phyloP scores from a whole-genome alignment of 2,888 invertebrate species.

The Strigamia transsilvanica region DNA sequence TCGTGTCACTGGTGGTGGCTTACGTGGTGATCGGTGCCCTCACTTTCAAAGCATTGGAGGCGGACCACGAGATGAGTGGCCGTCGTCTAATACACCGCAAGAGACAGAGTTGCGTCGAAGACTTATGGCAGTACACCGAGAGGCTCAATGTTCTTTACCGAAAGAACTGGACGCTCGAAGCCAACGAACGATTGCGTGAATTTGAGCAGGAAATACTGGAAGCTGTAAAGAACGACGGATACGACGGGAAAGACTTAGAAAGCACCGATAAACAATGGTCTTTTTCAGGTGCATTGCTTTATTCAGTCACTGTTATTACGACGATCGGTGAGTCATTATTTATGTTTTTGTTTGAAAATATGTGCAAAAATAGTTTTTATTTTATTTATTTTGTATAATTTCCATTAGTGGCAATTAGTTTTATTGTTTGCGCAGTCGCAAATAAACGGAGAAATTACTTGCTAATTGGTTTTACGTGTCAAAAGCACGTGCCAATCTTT shows the following conservation, averaged over 20 bases:
- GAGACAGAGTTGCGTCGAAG: slow-evolving; percentile 72
- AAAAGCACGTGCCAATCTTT: slow-evolving; percentile 36
- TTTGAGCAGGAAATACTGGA: slow-evolving; percentile 83
- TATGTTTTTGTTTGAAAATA: no score
- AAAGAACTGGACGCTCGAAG: slow-evolving; percentile 82
- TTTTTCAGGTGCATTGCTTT: slow-evolving; percentile 82
- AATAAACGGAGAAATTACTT: slow-evolving; percentile 10
- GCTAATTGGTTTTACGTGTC: slow-evolving; percentile 46
- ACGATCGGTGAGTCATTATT: slow-evolving; percentile 83
- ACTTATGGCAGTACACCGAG: slow-evolving; percentile 70
- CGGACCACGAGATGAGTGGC: slow-evolving; percentile 73
- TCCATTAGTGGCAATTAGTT: neutral
- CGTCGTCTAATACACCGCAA: slow-evolving; percentile 66
- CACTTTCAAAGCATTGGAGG: slow-evolving; percentile 78
- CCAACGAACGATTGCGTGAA: slow-evolving; percentile 78
- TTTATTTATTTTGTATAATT: neutral
- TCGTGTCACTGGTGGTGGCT: slow-evolving; percentile 76
- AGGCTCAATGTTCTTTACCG: slow-evolving; percentile 83
- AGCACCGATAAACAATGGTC: slow-evolving; percentile 74
- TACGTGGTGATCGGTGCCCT: slow-evolving; percentile 80
- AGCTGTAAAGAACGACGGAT: slow-evolving; percentile 71
- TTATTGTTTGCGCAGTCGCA: neutral
- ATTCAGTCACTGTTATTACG: slow-evolving; percentile 86
- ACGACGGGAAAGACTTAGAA: slow-evolving; percentile 60
- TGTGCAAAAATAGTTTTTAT: neutral